Base-by-base conservation (phyloP, 2,113 vertebrate genomes). In the Pluvialis apricaria region DNA sequence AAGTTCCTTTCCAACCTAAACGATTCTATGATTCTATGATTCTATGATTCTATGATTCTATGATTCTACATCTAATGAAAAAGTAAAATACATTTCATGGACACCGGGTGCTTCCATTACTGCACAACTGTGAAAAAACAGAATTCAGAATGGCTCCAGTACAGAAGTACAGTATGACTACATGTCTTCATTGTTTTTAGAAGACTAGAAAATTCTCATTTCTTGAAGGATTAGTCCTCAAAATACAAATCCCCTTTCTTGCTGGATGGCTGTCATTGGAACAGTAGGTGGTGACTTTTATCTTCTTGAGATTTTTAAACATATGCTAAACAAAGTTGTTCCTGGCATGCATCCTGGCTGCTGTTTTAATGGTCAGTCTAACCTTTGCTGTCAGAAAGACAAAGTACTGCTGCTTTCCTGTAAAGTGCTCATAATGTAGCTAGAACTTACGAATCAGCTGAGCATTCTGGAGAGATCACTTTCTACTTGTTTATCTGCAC, bases 381-480 rank as follows among this genome's bases (percentile, higher is more conserved):
- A 96, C 83, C 86, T 96, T 96, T 84, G 36, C 55, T 96, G 92
- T 95, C 96, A 96, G 29, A 94, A 97, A 96, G 86, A 95, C 32
- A 75, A 95, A 96, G 14, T 91, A 52, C 20, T 24, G 8, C 12
- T 96, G 18, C 42, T 95, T 94, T 96, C 76, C 76, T 91, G 42
- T 80, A 82, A 90, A 96, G 82, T 21, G 6, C 6, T 93, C 5
- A 47, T 64, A 93, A 73, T 52, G 38, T 11, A 71, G 11, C 11
- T 54, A 55, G 38, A 90, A 88, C 13, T 61, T 55, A 62, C 24
- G 38, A 86, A 91, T 82, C 77, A 89, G 11, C 40, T 82, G 47
- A 95, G 13, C 3, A 80, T 82, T 80, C 40, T 83, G 24, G 34
- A 78, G 18, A 88, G 13, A 95, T 64, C 17, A 29, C 49, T 92